phyloP scores from a whole-genome alignment of 1,140 invertebrate genomes.

The Euglossa dilemma region DNA sequence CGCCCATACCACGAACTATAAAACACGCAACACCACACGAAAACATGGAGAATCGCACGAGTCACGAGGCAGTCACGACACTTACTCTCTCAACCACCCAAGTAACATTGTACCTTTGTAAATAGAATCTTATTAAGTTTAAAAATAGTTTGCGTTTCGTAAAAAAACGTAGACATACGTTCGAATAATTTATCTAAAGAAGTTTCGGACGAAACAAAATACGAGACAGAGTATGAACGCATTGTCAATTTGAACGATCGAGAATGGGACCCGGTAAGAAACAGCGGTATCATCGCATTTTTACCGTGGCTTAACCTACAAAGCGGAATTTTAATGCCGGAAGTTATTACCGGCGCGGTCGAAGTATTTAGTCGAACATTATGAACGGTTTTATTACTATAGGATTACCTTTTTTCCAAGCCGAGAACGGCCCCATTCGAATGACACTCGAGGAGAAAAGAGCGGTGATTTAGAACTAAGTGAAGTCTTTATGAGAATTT shows the following conservation, averaged over 20 bases:
- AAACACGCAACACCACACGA: no score
- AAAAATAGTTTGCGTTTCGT: no score
- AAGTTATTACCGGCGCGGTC: slow-evolving; percentile 17
- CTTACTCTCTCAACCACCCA: no score
- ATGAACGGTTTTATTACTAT: slow-evolving; percentile 47
- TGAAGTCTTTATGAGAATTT: slow-evolving; percentile 43
- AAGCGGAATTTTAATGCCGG: slow-evolving; percentile 22
- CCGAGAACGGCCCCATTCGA: neutral
- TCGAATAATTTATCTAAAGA: no score
- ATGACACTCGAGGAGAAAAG: slow-evolving; percentile 43
- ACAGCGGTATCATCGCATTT: neutral
- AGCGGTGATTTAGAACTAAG: slow-evolving; percentile 40
- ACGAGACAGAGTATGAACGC: no score
- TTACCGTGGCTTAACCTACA: slow-evolving; percentile 26
- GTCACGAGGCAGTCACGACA: no score
- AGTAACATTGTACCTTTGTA: no score
- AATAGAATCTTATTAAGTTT: no score
- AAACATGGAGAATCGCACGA: no score
- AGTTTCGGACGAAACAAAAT: no score
- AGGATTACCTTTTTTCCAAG: neutral
- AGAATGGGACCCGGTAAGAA: slow-evolving; percentile 15
- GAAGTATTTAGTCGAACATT: slow-evolving; percentile 39
- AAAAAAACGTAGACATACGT: no score
- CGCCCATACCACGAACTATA: no score
- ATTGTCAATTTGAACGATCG: slow-evolving; percentile 18